phyloP scores from a whole-genome alignment of 2,797 vertebrate species.

The Percopsis omiscomaycus region DNA sequence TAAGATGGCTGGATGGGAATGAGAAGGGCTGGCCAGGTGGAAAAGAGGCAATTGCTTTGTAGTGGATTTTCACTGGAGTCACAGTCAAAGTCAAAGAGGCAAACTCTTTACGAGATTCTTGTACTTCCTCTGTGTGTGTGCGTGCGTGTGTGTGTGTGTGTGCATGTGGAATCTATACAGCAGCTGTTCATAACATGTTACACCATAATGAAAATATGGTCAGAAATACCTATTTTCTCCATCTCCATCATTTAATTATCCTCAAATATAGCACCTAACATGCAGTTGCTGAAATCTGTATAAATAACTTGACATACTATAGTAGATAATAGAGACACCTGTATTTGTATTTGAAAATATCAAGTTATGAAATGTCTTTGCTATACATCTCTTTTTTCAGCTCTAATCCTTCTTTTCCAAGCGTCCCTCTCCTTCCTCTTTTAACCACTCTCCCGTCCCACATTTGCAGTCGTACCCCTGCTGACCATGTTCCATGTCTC shows the following conservation, averaged over 20 bases:
- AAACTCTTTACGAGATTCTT: slow-evolving; percentile 36
- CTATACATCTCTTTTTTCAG: slow-evolving; percentile 2
- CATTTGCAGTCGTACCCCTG: slow-evolving; percentile 17
- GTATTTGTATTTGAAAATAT: no score
- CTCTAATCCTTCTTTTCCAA: slow-evolving; percentile 11
- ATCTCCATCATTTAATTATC: not conserved
- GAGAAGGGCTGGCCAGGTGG: slow-evolving; percentile 55
- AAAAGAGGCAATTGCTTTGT: slow-evolving; percentile 57
- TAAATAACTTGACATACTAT: not conserved
- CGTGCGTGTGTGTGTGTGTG: not conserved
- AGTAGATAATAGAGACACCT: not conserved
- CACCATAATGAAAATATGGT: no score
- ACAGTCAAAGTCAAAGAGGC: slow-evolving; percentile 54
- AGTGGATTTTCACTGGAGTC: slow-evolving; percentile 34
- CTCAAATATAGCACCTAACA: not conserved
- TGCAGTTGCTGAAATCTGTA: no score
- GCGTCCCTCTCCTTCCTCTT: not conserved
- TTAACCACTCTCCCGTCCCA: slow-evolving; percentile 4
- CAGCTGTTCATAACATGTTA: no score
- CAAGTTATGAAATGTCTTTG: no score
- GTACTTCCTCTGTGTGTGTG: slow-evolving; percentile 9
- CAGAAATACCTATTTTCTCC: not conserved
- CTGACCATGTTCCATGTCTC: slow-evolving; percentile 8
- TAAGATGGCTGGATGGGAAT: slow-evolving; percentile 64
- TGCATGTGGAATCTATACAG: not conserved